These are phyloP conservation scores for Neodontobutis hainanensis DNA, from an alignment of 2,113 vertebrate genomes.

Conservation along the genomic window DNA sequence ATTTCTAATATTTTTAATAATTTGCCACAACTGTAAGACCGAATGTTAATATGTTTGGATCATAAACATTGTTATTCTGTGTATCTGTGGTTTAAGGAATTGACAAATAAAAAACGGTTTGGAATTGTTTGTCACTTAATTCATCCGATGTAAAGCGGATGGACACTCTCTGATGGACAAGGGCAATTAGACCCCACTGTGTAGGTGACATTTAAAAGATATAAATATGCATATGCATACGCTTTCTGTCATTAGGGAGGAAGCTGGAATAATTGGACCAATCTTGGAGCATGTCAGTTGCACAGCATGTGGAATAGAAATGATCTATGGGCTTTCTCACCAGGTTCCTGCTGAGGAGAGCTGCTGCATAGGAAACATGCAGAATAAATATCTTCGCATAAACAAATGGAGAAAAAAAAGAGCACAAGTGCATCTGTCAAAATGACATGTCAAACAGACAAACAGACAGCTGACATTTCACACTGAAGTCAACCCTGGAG, in stretches of 20 bases:
- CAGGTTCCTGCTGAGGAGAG: constrained; percentile 19
- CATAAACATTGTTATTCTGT: no score
- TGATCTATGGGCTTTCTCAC: constrained; percentile 51
- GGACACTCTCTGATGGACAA: constrained; percentile 23
- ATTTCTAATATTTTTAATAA: no score
- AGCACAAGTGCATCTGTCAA: constrained; percentile 38
- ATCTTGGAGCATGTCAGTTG: constrained; percentile 35
- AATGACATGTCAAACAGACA: constrained; percentile 40
- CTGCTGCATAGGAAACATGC: constrained; percentile 3
- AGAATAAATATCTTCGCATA: constrained; percentile 24
- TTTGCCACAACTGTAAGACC: no score
- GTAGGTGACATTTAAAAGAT: constrained; percentile 30
- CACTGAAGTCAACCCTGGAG: constrained; percentile 51
- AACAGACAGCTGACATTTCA: constrained; percentile 66
- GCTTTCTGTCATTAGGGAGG: constrained; percentile 50
- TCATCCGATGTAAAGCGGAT: constrained; percentile 15
- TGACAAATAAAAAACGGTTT: not conserved
- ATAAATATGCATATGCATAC: constrained; percentile 37
- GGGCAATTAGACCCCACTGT: constrained; percentile 6
- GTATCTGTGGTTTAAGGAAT: no score
- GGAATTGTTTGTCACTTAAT: constrained; percentile 16
- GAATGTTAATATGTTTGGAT: no score
- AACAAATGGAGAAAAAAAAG: constrained; percentile 25
- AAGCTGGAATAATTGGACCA: constrained; percentile 46
- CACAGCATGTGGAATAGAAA: constrained; percentile 41